A percentile compares a stretch with the other conserved stretches of the same genome.
Conservation (phyloP, 2,797 vertebrate species). For the Manis pentadactyla region DNA sequence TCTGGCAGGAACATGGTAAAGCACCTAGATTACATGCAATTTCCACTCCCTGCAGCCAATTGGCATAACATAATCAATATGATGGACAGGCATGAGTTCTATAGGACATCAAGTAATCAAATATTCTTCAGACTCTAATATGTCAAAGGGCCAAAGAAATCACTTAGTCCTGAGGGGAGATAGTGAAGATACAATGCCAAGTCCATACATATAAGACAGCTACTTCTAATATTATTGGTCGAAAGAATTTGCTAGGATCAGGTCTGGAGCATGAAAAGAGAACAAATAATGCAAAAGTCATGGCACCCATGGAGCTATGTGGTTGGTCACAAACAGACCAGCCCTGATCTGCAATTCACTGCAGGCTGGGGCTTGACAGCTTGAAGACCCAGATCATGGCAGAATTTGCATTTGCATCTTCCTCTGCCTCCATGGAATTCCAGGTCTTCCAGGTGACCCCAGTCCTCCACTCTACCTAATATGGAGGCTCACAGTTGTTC, state of each 20-base stretch:
- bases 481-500: not conserved
- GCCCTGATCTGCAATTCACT: not conserved
- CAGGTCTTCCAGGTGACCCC: not conserved
- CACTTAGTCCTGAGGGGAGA: not conserved
- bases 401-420: not conserved
- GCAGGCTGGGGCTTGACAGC: not conserved
- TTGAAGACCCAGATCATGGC: not conserved
- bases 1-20: not conserved
- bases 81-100: not conserved
- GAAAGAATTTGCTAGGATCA: not conserved
- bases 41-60: not conserved
- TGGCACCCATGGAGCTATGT: not conserved
- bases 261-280: not conserved
- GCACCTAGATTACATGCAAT: not conserved
- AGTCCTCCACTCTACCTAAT: not conserved
- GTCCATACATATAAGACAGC: not conserved
- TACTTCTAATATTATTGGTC: not conserved
- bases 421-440: not conserved
- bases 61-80: not conserved
- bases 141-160: not conserved
- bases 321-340: not conserved
- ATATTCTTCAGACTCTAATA: not conserved
- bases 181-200: not conserved
- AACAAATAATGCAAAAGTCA: not conserved
- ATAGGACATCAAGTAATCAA: not conserved